Evolutionary conservation across 1,140 invertebrate species (phyloP), one percentile per base, ranked within the genome.

Genomic region (Heliconius himera): DNA sequence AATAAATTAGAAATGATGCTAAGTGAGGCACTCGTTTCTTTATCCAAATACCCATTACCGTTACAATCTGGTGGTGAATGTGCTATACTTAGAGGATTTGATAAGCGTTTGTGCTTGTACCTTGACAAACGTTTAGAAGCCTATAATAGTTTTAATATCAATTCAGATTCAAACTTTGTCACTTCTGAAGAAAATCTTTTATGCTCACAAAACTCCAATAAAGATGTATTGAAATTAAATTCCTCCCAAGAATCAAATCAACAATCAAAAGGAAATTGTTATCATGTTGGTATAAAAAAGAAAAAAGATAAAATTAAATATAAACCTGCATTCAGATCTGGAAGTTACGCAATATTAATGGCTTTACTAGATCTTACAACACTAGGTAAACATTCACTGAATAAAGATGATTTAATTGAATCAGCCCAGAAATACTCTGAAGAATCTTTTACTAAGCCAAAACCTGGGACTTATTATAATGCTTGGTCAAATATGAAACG

Each of bases 11-110:
- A 97, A 87, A 95, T 96, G 87, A 96, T 95, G 78, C 97, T 97
- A 87, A 94, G 93, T n/a, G 97, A 97, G 92, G 98, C 98, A 5
- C 90, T 99, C 20, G 88, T 94, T 73, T 97, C 98, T 0, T 88
- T 99, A 22, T 96, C 94, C 85, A 97, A 96, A 90, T 99, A 97
- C 95, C 98, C 98, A 1, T 88, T 99, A 74, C 96, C 96, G 0
- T 88, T 99, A 22, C 94, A 96, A 80, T 95, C 95, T 83, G 98
- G 98, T 2, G 96, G 96, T 87, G 98, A 99, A 85, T 99, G 98
- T 90, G 96, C 96, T 80, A 96, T 99, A 71, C 89, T 99, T 20
- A 96, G 98, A 85, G 96, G 97, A 83, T 99, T 99, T 95, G 97
- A 98, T 49, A 95, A 95, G 73, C 97, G 96, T 86, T 90, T 99